Percentiles rank a stretch among this genome's conserved stretches.
These are phyloP conservation scores for Mythimna vitellina DNA, from an alignment of 2,888 invertebrate species.

Conservation along the genomic window DNA sequence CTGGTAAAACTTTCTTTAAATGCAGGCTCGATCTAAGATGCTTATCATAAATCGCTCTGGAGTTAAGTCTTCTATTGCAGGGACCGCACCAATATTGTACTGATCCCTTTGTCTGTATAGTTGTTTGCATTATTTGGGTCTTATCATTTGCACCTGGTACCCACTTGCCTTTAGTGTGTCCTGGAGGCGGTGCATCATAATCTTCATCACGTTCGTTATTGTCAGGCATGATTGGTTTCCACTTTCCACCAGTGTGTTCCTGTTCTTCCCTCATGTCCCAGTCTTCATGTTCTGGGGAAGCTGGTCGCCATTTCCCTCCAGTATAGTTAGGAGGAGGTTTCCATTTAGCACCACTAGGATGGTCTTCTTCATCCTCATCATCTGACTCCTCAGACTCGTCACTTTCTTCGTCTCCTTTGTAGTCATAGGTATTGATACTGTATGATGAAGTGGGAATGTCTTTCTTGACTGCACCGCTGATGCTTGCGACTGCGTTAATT, in stretches of 20 bases:
- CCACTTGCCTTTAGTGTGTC: conserved; percentile 95
- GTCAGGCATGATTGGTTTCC: conserved; percentile 89
- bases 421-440: conserved; percentile 81
- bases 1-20: conserved; percentile 92
- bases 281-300: conserved; percentile 87
- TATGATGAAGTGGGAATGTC: conserved; percentile 83
- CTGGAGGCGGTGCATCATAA: conserved; percentile 92
- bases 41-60: conserved; percentile 93
- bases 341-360: conserved; percentile 93
- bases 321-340: conserved; percentile 91
- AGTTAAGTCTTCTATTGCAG: conserved; percentile 94
- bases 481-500: conserved; percentile 92
- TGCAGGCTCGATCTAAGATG: conserved; percentile 95
- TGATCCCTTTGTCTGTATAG: conserved; percentile 86
- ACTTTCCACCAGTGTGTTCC: conserved; percentile 92
- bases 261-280: conserved; percentile 89
- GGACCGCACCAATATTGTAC: conserved; percentile 95
- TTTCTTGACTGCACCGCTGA: conserved; percentile 90
- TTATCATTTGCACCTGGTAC: conserved; percentile 92
- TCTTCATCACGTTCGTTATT: conserved; percentile 86
- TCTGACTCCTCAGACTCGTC: conserved; percentile 91
- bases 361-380: conserved; percentile 90
- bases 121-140: conserved; percentile 89
- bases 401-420: conserved; percentile 85
- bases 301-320: conserved; percentile 87